Conservation (phyloP, 2,797 vertebrate genomes). For the Spatula clypeata region DNA sequence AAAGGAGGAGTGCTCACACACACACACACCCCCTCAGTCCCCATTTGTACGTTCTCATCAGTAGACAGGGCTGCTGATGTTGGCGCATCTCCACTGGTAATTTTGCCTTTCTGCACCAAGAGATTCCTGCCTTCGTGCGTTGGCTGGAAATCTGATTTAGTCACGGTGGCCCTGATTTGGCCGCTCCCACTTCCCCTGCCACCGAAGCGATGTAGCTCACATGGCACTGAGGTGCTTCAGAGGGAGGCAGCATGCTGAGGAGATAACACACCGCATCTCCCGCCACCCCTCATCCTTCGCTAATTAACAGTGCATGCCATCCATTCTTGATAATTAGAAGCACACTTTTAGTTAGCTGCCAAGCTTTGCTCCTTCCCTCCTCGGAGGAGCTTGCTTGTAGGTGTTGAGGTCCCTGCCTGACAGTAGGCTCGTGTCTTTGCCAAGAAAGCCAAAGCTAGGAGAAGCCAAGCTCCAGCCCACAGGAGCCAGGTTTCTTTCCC, state of each 20-base stretch:
- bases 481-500: neutral
- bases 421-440: conserved; percentile 30
- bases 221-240: conserved; percentile 11
- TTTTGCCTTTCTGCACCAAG: neutral
- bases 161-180: neutral
- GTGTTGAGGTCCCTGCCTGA: neutral
- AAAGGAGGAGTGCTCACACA: neutral
- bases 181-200: neutral
- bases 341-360: conserved; percentile 24
- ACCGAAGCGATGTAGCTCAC: neutral
- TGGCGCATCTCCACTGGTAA: neutral
- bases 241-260: conserved; percentile 25
- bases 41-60: neutral
- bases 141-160: conserved; percentile 16
- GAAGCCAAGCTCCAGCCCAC: neutral
- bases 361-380: conserved; percentile 29
- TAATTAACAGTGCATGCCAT: conserved; percentile 50
- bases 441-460: conserved; percentile 18
- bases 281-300: conserved; percentile 12
- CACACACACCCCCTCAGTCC: neutral
- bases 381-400: neutral
- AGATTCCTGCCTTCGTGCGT: neutral
- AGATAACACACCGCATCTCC: neutral
- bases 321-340: conserved; percentile 40
- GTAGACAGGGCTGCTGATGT: neutral